phyloP scores from a whole-genome alignment of 2,797 vertebrate species.

The Malurus splendens region DNA sequence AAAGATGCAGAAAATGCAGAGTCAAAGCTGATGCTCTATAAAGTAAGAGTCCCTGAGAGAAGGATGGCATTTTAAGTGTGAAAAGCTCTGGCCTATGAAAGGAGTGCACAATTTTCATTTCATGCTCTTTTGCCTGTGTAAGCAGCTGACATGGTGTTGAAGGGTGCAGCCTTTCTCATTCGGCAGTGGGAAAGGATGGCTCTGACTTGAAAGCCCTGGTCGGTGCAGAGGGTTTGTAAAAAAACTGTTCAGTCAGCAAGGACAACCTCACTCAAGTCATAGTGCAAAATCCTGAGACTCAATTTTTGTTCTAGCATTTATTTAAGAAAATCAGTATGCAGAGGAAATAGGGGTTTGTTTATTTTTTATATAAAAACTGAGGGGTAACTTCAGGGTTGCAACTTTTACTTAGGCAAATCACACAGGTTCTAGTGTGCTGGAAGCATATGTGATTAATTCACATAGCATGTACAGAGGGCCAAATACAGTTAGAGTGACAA shows the following conservation, averaged over 20 bases:
- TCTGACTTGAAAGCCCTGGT: background rate
- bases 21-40: background rate
- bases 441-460: background rate
- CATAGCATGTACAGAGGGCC: background rate
- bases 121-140: background rate
- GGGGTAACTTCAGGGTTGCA: background rate
- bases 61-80: background rate
- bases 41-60: background rate
- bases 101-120: background rate
- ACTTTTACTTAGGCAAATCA: background rate
- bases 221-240: background rate
- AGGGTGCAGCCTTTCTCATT: background rate
- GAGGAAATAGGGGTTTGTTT: background rate
- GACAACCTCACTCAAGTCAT: background rate
- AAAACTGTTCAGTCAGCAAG: background rate
- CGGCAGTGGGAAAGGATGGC: accelerated
- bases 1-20: background rate
- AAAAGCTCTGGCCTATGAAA: background rate
- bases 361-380: background rate
- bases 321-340: background rate
- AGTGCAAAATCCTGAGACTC: background rate
- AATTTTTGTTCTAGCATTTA: background rate
- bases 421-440: background rate
- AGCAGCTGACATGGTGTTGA: background rate
- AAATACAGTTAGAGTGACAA: background rate